Base-by-base conservation (phyloP, 2,888 invertebrate genomes). In the Selenia dentaria region DNA sequence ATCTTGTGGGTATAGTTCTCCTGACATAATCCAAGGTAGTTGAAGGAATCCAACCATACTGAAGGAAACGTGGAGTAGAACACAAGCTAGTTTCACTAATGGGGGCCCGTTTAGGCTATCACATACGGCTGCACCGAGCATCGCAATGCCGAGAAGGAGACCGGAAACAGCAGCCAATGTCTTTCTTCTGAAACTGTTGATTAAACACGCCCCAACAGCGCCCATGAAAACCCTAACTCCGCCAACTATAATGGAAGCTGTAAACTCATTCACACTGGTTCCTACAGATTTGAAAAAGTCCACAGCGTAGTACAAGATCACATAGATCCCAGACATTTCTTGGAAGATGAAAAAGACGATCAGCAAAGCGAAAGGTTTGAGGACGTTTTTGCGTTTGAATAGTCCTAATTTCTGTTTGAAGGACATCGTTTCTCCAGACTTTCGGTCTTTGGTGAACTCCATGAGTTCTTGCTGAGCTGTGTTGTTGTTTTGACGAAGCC, bases 31-130 rank as follows among this genome's bases (percentile, higher is more conserved):
- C 94, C 95, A 95, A 0, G 95, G 95, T 2, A 95, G 82, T 13
- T 95, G 95, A 0, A 95, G 74, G 74, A 94, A 94, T 0, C 95
- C 95, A 1, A 95, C 90, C 95, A 95, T 95, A 51, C 94, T 94
- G 62, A 94, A 94, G 0, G 93, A 93, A 0, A 95, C 95, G 69
- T 95, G 94, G 9, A 93, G 81, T 16, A 94, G 77, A 0, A 95
- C 90, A 55, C 94, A 94, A 0, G 93, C 82, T 2, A 95, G 67
- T 14, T 89, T 90, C 1, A 90, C 65, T 8, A 88, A 51, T 0
- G 91, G 89, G 1, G 86, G 86, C 8, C 90, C 90, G 12, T 93
- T 79, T 44, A 95, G 75, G 20, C 92, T 87, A 56, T 92, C 91
- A 26, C 92, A 92, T 0, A 92, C 43, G 0, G 92, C 91, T n/a